Base-by-base conservation (phyloP, 2,888 invertebrate species). In the Megastigmus dorsalis region DNA sequence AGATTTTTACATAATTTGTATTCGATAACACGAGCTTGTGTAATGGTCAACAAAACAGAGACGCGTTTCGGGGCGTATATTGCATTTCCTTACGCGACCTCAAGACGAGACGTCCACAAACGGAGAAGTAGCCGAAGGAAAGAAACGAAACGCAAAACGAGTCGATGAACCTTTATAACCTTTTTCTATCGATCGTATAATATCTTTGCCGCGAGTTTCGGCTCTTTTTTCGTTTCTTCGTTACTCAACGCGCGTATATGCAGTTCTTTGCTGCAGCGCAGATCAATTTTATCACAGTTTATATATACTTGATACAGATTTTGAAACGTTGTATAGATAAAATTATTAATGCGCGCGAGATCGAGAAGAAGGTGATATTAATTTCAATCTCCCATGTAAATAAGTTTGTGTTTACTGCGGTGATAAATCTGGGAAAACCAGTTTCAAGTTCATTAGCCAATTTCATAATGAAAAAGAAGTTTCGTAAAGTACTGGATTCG, bases 371-470 rank as follows among this genome's bases (percentile, higher is more conserved):
- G n/a, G n/a, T n/a, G n/a, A n/a, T n/a, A n/a, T n/a, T n/a, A n/a
- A n/a, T n/a, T n/a, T n/a, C n/a, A n/a, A n/a, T n/a, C n/a, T n/a
- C n/a, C n/a, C n/a, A n/a, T n/a, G n/a, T n/a, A n/a, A n/a, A n/a
- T n/a, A n/a, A n/a, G n/a, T n/a, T n/a, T n/a, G n/a, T n/a, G n/a
- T n/a, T n/a, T n/a, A n/a, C n/a, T n/a, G n/a, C n/a, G n/a, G n/a
- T n/a, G n/a, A 52, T 6, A 26, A 52, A 52, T 45, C 26, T 50
- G 5, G 20, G 6, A 26, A 41, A 65, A 65, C 65, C 65, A 38
- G 65, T 65, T 65, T 52, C 41, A 54, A 65, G 65, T 65, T 65
- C 52, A 65, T 52, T 65, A n/a, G n/a, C n/a, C n/a, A n/a, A n/a
- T n/a, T n/a, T n/a, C n/a, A n/a, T n/a, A n/a, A n/a, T n/a, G n/a